These are phyloP conservation scores for Gorsachius magnificus DNA, from an alignment of 2,797 vertebrate genomes.

Conservation along the genomic window DNA sequence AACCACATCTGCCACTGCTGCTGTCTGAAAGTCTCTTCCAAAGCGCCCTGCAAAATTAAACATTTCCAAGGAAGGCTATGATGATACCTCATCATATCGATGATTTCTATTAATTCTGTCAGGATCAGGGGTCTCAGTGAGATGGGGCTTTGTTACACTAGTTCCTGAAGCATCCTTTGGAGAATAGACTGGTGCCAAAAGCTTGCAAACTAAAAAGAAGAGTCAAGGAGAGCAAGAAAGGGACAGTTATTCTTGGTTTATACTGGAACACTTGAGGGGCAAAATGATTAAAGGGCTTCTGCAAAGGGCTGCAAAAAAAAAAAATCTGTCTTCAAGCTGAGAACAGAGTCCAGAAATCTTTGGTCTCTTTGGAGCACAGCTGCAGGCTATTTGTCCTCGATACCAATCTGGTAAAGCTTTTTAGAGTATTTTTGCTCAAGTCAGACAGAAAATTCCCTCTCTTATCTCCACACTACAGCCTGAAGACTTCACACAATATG, in stretches of 20 bases:
- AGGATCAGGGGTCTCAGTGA: neutral
- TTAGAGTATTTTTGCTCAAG: neutral
- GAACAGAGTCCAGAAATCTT: neutral
- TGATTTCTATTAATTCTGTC: neutral
- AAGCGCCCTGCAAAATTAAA: neutral
- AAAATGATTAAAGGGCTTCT: neutral
- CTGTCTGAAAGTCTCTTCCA: neutral
- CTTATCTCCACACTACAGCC: neutral
- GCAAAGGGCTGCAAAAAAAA: neutral
- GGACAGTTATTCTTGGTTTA: neutral
- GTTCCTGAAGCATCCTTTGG: neutral
- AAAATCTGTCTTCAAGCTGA: neutral
- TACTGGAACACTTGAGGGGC: neutral
- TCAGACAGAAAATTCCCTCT: conserved; percentile 18
- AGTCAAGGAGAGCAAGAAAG: neutral
- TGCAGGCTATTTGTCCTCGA: neutral
- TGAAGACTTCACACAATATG: neutral
- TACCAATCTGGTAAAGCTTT: neutral
- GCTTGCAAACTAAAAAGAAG: neutral
- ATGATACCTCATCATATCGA: neutral
- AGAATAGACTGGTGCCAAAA: neutral
- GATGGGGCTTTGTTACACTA: neutral
- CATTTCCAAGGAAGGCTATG: neutral
- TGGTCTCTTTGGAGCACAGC: neutral
- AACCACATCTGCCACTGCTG: neutral